Conservation (phyloP, 2,888 invertebrate genomes). For the Pollenia amentaria region DNA sequence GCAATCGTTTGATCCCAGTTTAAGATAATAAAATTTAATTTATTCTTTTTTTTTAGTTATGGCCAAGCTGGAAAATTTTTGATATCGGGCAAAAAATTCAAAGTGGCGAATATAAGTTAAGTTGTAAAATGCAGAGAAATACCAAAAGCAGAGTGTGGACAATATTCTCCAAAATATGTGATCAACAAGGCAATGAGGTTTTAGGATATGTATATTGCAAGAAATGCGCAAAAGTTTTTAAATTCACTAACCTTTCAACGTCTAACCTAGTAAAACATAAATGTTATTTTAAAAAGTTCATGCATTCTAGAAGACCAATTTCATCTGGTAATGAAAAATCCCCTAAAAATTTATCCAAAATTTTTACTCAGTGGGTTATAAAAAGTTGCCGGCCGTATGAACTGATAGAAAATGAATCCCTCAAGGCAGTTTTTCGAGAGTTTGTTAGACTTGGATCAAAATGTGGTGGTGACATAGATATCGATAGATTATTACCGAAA, state of each 20-base stretch:
- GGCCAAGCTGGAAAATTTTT: neutral
- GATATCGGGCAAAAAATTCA: neutral
- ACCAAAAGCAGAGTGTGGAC: slow-evolving; percentile 17
- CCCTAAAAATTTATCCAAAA: neutral
- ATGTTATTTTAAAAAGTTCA: neutral
- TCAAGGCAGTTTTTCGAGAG: neutral
- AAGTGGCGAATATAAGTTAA: neutral
- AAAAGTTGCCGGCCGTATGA: slow-evolving; percentile 1
- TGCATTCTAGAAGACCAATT: no score
- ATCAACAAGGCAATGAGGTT: neutral
- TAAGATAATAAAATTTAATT: no score
- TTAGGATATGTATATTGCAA: neutral
- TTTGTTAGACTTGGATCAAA: neutral
- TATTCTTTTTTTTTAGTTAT: no score
- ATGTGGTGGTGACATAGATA: neutral
- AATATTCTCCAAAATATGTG: neutral
- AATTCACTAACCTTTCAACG: neutral
- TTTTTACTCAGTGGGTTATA: slow-evolving; percentile 13
- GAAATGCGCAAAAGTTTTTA: neutral
- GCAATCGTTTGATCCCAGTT: no score
- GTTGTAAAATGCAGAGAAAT: neutral
- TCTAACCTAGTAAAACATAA: slow-evolving; percentile 43
- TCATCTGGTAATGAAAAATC: neutral
- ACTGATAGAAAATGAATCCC: neutral
- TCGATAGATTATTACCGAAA: neutral